These are phyloP conservation scores for Leptogaster cylindrica DNA, from an alignment of 2,888 invertebrate genomes.

Conservation along the genomic window DNA sequence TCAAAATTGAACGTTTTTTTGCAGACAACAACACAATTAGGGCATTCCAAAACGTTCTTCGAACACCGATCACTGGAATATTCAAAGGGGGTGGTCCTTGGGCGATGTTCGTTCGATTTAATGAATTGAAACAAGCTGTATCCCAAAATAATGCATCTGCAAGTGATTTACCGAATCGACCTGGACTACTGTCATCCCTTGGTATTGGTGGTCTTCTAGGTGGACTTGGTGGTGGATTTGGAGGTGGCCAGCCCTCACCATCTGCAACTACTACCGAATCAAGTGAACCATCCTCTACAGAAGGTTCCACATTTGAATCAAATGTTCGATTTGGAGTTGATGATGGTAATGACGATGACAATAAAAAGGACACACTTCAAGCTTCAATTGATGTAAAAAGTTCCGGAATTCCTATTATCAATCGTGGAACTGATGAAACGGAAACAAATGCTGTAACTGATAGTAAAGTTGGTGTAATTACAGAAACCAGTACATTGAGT, in stretches of 20 bases:
- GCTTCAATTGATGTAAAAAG: background rate
- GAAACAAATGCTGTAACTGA: background rate
- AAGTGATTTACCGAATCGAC: slow-evolving; percentile 26
- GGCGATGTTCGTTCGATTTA: background rate
- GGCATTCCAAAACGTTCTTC: slow-evolving; percentile 6
- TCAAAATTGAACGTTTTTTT: background rate
- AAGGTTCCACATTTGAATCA: background rate
- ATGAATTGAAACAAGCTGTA: slow-evolving; percentile 1
- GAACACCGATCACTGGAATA: slow-evolving; percentile 12
- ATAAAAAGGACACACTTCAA: background rate
- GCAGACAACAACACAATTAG: slow-evolving; percentile 27
- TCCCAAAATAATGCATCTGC: slow-evolving; percentile 12
- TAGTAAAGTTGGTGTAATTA: background rate
- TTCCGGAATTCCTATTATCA: background rate
- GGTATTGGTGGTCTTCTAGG: slow-evolving; percentile 11
- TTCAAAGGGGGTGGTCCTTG: slow-evolving; percentile 15
- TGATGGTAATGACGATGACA: background rate
- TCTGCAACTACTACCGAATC: background rate
- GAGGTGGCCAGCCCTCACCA: slow-evolving; percentile 1
- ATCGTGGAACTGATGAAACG: background rate
- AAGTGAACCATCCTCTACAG: background rate
- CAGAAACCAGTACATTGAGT: background rate
- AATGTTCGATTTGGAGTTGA: background rate
- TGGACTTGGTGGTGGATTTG: background rate
- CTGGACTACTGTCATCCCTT: slow-evolving; percentile 4